A percentile compares a stretch with the other conserved stretches of the same genome.
phyloP scores from a whole-genome alignment of 1,140 invertebrate species.

The Pseudomyrmex dendroicus region DNA sequence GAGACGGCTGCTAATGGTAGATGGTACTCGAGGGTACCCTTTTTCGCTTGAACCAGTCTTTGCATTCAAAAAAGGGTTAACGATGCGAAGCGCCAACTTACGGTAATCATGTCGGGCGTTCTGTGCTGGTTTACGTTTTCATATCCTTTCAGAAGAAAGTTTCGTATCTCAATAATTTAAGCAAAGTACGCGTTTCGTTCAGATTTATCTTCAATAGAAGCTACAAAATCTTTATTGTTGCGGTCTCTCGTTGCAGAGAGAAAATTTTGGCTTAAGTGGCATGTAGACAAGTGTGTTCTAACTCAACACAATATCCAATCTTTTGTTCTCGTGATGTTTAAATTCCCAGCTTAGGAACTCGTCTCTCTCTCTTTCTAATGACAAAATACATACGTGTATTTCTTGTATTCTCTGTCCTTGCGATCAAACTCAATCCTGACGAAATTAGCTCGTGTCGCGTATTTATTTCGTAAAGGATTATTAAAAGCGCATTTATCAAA shows the following conservation, averaged over 20 bases:
- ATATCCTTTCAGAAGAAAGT: constrained; percentile 35
- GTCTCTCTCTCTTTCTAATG: neutral
- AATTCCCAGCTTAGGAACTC: neutral
- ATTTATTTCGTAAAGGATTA: constrained; percentile 26
- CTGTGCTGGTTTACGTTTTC: constrained; percentile 11
- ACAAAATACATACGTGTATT: too few species aligned
- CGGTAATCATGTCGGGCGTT: constrained; percentile 36
- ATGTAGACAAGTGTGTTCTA: too few species aligned
- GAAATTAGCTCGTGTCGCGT: neutral
- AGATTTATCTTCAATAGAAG: neutral
- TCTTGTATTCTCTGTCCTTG: too few species aligned
- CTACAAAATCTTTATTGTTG: constrained; percentile 11
- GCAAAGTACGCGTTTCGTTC: neutral
- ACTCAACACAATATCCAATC: too few species aligned
- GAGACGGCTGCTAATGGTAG: constrained; percentile 29
- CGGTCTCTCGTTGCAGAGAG: too few species aligned
- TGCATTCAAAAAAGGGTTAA: constrained; percentile 77
- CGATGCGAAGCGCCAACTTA: constrained; percentile 53
- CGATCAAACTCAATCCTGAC: neutral
- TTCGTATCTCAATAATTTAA: constrained; percentile 37
- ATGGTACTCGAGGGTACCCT: constrained; percentile 70
- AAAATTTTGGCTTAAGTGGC: too few species aligned
- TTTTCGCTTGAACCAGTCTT: constrained; percentile 68
- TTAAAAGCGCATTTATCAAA: constrained; percentile 41
- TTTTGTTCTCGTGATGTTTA: too few species aligned